A percentile compares a stretch with the other conserved stretches of the same genome.
phyloP scores from a whole-genome alignment of 2,797 vertebrate genomes.

The Lates japonicus region DNA sequence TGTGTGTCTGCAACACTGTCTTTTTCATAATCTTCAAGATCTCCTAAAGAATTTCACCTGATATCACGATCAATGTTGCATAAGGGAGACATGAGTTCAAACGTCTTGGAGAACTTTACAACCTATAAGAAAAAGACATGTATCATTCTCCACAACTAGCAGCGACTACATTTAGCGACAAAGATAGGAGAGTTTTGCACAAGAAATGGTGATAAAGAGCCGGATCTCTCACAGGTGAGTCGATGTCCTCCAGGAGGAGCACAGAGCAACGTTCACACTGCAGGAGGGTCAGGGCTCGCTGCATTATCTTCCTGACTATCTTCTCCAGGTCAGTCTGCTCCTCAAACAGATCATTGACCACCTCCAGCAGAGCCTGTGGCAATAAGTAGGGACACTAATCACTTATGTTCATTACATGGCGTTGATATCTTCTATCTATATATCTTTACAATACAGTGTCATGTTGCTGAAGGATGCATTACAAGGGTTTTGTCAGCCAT shows the following conservation, averaged over 20 bases:
- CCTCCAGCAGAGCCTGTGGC: conserved; percentile 94
- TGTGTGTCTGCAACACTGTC: not conserved
- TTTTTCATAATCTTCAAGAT: not conserved
- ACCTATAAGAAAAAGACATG: conserved; percentile 84
- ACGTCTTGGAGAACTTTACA: conserved; percentile 99
- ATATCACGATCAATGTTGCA: conserved; percentile 94
- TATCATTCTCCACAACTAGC: not conserved
- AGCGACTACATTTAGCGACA: not conserved
- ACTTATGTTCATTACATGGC: not conserved
- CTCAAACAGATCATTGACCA: conserved; percentile 98
- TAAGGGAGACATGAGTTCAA: conserved; percentile 96
- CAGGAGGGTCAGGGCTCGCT: conserved; percentile 95
- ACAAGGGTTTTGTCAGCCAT: not conserved
- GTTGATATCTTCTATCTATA: not conserved
- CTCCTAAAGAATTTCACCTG: conserved; percentile 85
- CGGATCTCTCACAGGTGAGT: conserved; percentile 91
- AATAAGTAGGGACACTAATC: not conserved
- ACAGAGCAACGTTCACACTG: conserved; percentile 98
- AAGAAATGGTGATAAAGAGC: not conserved
- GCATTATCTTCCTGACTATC: conserved; percentile 99
- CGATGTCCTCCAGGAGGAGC: conserved; percentile 96
- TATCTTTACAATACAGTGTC: not conserved
- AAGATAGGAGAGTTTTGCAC: not conserved
- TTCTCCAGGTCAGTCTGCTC: conserved; percentile 99
- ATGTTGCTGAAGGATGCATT: not conserved